These are phyloP conservation scores for Limnephilus lunatus DNA, from an alignment of 2,888 invertebrate genomes.

Conservation along the genomic window DNA sequence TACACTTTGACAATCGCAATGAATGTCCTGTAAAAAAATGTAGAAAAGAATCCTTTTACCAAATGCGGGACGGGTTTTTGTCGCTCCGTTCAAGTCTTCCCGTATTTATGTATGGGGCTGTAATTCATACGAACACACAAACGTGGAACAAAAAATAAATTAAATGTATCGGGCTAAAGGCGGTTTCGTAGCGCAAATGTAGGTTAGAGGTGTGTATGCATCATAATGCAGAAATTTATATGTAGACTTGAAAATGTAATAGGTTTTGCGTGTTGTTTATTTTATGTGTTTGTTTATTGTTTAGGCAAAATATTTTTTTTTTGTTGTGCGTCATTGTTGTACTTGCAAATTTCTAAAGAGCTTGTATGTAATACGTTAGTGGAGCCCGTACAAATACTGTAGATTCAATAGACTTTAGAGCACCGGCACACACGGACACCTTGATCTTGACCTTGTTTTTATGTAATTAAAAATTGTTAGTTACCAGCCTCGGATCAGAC, in stretches of 20 bases:
- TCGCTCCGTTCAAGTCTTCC: constrained; percentile 21
- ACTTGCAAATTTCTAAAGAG: too few relatives aligned
- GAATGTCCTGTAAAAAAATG: constrained; percentile 3
- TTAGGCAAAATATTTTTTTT: too few relatives aligned
- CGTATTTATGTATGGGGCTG: constrained; percentile 6
- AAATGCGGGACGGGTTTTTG: constrained; percentile 28
- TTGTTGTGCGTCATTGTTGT: too few relatives aligned
- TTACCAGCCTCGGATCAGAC: too few relatives aligned
- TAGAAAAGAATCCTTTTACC: constrained; percentile 21
- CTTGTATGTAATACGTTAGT: too few relatives aligned
- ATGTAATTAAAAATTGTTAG: too few relatives aligned
- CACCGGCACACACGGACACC: too few relatives aligned
- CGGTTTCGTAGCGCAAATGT: not conserved
- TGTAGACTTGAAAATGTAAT: not conserved
- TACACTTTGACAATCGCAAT: constrained; percentile 3
- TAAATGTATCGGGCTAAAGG: not conserved
- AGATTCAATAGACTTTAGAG: too few relatives aligned
- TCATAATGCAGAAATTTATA: not conserved
- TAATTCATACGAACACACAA: not conserved
- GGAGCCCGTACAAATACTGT: too few relatives aligned
- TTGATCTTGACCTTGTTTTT: too few relatives aligned
- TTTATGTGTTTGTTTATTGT: not conserved
- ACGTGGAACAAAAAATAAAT: not conserved
- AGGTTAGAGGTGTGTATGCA: not conserved
- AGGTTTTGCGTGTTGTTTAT: not conserved